Percentiles rank a stretch among this genome's conserved stretches.
Evolutionary conservation across 2,113 vertebrate genomes (phyloP).

Genomic region (human): GRCh38 chr13:106159001-106159500

Average conservation of each 20-base stretch:
- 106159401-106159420: background rate
- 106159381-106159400: background rate
- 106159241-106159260: background rate
- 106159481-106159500: background rate
- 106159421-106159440: background rate
- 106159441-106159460: background rate
- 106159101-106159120: background rate
- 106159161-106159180: background rate
- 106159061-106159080: too few species aligned
- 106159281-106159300: background rate
- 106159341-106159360: background rate
- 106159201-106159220: background rate
- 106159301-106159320: background rate
- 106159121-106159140: background rate
- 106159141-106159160: background rate
- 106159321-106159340: background rate
- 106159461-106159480: background rate
- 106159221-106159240: background rate
- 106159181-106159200: background rate
- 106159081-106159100: accelerated
- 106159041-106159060: accelerated
- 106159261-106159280: background rate
- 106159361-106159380: background rate
- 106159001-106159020: background rate
- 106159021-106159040: background rate